These are phyloP conservation scores for Penaeus indicus DNA, from an alignment of 1,140 invertebrate species.

Conservation along the genomic window DNA sequence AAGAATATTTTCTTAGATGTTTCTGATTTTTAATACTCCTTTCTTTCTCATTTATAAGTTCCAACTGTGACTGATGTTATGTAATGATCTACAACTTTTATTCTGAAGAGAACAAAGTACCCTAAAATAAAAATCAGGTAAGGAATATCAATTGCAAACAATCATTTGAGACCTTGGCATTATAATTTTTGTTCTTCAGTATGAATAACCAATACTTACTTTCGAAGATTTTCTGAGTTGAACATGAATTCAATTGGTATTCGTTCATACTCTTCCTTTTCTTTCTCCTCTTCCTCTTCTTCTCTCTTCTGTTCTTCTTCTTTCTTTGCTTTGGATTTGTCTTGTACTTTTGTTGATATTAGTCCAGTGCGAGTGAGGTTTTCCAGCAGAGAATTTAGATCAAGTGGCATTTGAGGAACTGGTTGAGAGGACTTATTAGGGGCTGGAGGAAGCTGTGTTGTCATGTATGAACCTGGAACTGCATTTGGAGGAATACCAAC, in stretches of 20 bases:
- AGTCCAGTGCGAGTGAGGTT: constrained; percentile 41
- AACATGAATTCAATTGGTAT: constrained; percentile 54
- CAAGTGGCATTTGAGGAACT: constrained; percentile 13
- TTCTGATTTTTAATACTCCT: no score
- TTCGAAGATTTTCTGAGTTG: constrained; percentile 54
- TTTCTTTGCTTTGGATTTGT: constrained; percentile 44
- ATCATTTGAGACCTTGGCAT: no score
- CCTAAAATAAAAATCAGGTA: no score
- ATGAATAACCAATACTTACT: constrained; percentile 44
- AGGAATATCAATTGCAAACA: no score
- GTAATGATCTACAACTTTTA: no score
- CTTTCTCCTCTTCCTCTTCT: constrained; percentile 38
- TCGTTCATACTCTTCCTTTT: constrained; percentile 38
- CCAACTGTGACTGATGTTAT: no score
- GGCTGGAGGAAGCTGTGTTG: constrained; percentile 40
- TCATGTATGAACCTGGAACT: constrained; percentile 51
- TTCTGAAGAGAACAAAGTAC: no score
- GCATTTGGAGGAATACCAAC: not conserved
- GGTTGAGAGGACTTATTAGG: constrained; percentile 14
- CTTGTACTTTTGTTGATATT: constrained; percentile 38
- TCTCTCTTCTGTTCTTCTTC: constrained; percentile 47
- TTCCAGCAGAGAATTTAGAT: constrained; percentile 39
- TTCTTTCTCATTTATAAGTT: no score
- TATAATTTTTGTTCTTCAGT: no score
- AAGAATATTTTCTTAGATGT: not conserved